These are phyloP conservation scores for Kradibia gibbosae DNA, from an alignment of 1,140 invertebrate species.

Conservation along the genomic window DNA sequence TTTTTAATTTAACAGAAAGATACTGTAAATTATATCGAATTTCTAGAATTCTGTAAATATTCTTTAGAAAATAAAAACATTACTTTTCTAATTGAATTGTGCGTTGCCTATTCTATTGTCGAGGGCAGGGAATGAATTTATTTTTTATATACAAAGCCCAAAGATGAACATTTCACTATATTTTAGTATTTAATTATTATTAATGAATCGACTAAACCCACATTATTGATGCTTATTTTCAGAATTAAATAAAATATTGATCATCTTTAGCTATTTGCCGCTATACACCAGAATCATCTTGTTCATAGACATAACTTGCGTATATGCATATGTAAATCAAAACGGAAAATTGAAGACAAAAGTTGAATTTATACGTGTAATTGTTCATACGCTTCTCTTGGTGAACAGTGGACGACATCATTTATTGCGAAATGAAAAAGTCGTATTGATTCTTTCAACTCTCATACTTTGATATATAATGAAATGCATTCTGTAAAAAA, in stretches of 20 bases:
- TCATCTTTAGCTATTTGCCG: neutral
- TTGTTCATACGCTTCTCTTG: conserved; percentile 13
- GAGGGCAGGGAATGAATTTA: conserved; percentile 7
- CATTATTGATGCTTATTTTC: too few relatives aligned
- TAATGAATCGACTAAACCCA: too few relatives aligned
- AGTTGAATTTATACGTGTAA: conserved; percentile 10
- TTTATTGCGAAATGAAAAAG: conserved; percentile 45
- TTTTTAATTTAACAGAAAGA: neutral
- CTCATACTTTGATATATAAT: conserved; percentile 43
- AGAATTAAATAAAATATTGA: conserved; percentile 6
- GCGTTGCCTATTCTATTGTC: conserved; percentile 35
- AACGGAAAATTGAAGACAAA: conserved; percentile 30
- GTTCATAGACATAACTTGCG: conserved; percentile 16
- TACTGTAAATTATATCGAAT: conserved; percentile 43
- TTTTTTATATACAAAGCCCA: too few relatives aligned
- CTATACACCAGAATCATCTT: conserved; percentile 10
- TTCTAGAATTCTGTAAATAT: conserved; percentile 9
- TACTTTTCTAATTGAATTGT: neutral
- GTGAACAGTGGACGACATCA: conserved; percentile 19
- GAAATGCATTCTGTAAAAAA: conserved; percentile 16
- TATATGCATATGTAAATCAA: neutral
- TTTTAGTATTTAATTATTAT: too few relatives aligned
- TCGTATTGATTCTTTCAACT: conserved; percentile 19
- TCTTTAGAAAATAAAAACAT: conserved; percentile 40
- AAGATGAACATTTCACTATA: neutral